Evolutionary conservation across 2,888 invertebrate genomes (phyloP), one percentile per base, ranked within the genome.

Genomic region (Chouioia cunea): DNA sequence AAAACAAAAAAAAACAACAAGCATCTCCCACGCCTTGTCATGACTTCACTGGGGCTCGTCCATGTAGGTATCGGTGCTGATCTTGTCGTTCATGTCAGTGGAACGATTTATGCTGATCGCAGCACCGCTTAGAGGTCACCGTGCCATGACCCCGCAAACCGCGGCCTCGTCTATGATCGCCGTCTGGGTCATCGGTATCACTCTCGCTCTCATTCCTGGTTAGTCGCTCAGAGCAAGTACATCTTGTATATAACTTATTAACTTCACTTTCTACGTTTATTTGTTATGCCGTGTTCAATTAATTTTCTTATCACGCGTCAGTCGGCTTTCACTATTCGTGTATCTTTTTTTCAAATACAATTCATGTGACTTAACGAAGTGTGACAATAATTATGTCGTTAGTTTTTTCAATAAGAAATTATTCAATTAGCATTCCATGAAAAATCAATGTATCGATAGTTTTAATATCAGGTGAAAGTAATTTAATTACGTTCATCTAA

Each of bases 31-130:
- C 62, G 52, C 62, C 36, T 36, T 43, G 62, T 54, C 12, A 47
- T 18, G 36, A n/a, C 62, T 52, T 57, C 52, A 62, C 57, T 62
- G 18, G 36, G 36, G 36, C 36, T 60, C 54, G 44, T 12, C 14
- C 50, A 76, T 74, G 23, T 77, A 88, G 88, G 88, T 91, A 1
- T 92, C 92, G 8, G 89, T 93, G 81, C 82, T 92, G 50, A 90
- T 92, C 70, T 82, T 93, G 74, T 89, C 91, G 1, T 90, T 91
- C 79, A 91, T 93, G 89, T 91, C 92, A 0, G 82, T 92, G 76
- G 92, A 92, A 76, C 86, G 92, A 75, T 92, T 90, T 80, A 81
- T 91, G 73, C 82, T 90, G 64, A 91, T 92, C 74, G 89, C 89
- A 0, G 87, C 89, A 78, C 90, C 91, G 0, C 87, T 90, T 75